These are phyloP conservation scores for Poecilia latipinna DNA, from an alignment of 2,113 vertebrate species.

Conservation along the genomic window DNA sequence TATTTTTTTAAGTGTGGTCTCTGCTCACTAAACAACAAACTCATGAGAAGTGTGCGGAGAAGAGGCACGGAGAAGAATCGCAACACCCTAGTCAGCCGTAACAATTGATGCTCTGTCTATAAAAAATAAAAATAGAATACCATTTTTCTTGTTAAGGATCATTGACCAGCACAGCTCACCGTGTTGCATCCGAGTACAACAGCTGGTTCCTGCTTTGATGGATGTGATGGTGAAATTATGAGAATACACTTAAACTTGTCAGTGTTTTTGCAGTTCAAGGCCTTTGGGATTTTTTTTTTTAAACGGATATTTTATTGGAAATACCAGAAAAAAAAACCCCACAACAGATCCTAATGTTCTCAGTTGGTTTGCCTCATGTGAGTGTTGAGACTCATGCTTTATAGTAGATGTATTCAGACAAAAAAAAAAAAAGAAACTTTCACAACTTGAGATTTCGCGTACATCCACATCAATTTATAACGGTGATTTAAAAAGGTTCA, in stretches of 20 bases:
- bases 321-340: too few species aligned
- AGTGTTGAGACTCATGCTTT: too few species aligned
- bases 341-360: too few species aligned
- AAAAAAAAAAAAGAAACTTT: neutral
- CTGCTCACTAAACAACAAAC: neutral
- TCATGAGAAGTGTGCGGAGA: neutral
- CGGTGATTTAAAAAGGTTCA: neutral
- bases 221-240: too few species aligned
- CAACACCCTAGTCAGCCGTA: neutral
- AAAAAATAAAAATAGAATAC: neutral
- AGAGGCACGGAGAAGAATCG: too few species aligned
- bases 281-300: too few species aligned
- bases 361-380: too few species aligned
- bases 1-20: neutral
- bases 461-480: neutral
- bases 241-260: too few species aligned
- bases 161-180: neutral
- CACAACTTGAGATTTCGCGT: neutral
- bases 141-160: neutral
- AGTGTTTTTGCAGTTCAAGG: too few species aligned
- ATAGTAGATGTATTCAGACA: neutral
- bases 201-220: too few species aligned
- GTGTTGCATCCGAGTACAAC: too few species aligned
- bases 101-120: neutral
- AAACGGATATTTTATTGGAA: too few species aligned